Percentiles rank a stretch among this genome's conserved stretches.
These are phyloP conservation scores for Solea senegalensis DNA, from an alignment of 2,113 vertebrate genomes.

Conservation along the genomic window DNA sequence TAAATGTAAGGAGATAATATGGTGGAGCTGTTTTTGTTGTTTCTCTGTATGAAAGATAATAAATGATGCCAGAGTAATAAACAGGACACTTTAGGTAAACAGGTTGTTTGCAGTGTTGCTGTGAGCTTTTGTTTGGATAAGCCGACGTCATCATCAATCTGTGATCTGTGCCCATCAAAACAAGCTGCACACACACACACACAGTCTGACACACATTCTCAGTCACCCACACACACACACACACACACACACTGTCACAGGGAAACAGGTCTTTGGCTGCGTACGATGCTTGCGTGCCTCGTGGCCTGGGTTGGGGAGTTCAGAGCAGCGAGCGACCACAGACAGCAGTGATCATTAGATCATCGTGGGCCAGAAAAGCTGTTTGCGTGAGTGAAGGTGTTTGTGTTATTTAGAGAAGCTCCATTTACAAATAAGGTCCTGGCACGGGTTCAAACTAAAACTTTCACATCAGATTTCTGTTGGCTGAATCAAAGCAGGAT, in stretches of 20 bases:
- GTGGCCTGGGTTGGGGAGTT: constrained; percentile 39
- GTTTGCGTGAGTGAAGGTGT: constrained; percentile 51
- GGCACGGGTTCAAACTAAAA: constrained; percentile 45
- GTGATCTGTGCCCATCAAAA: constrained; percentile 55
- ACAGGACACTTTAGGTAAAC: constrained; percentile 31
- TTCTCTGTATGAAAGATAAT: constrained; percentile 9
- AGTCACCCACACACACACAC: constrained; percentile 26
- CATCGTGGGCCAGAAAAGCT: constrained; percentile 26
- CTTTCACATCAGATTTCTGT: constrained; percentile 33
- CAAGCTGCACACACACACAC: constrained; percentile 10
- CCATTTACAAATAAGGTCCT: constrained; percentile 49
- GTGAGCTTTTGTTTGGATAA: constrained; percentile 50
- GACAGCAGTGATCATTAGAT: constrained; percentile 49
- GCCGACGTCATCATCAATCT: constrained; percentile 47
- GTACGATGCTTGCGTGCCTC: constrained; percentile 45
- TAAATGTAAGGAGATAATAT: neutral
- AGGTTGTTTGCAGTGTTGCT: constrained; percentile 23
- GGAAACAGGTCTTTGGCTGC: constrained; percentile 34
- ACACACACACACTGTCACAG: neutral
- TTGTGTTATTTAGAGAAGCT: constrained; percentile 54
- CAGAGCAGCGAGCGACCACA: constrained; percentile 40
- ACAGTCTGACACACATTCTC: neutral
- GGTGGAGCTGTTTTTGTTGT: constrained; percentile 1
- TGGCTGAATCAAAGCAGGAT: constrained; percentile 41
- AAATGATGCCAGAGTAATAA: constrained; percentile 31